Conservation (phyloP, 2,113 vertebrate species). For the Sinosuthora webbiana region DNA sequence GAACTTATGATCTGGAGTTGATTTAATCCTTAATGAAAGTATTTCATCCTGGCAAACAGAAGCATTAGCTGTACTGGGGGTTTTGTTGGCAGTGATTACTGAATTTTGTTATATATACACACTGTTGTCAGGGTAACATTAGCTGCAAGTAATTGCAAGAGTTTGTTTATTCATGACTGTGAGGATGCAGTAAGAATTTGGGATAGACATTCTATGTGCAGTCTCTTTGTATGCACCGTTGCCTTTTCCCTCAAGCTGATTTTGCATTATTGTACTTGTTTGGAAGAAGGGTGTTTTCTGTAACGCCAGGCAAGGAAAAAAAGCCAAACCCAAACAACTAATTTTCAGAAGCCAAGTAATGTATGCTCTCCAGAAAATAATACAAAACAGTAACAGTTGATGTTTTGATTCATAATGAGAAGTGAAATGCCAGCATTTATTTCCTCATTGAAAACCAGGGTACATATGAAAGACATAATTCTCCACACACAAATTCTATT, state of each 20-base stretch:
- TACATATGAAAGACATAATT: background rate
- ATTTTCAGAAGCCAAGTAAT: background rate
- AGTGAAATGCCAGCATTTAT: background rate
- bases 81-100: constrained; percentile 21
- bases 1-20: background rate
- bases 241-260: background rate
- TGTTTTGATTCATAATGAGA: background rate
- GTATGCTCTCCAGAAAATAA: background rate
- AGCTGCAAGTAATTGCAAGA: constrained; percentile 4
- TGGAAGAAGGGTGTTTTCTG: background rate
- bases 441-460: background rate
- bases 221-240: background rate
- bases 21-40: constrained; percentile 21
- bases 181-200: background rate
- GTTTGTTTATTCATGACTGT: constrained; percentile 31
- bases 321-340: background rate
- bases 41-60: constrained; percentile 26
- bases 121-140: constrained; percentile 38
- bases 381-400: background rate
- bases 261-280: background rate
- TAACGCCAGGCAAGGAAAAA: background rate
- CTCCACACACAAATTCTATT: background rate
- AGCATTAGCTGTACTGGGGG: background rate
- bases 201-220: background rate
- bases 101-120: constrained; percentile 30